Evolutionary conservation across 2,888 invertebrate genomes (phyloP).

Genomic region (Bellardia pandia): DNA sequence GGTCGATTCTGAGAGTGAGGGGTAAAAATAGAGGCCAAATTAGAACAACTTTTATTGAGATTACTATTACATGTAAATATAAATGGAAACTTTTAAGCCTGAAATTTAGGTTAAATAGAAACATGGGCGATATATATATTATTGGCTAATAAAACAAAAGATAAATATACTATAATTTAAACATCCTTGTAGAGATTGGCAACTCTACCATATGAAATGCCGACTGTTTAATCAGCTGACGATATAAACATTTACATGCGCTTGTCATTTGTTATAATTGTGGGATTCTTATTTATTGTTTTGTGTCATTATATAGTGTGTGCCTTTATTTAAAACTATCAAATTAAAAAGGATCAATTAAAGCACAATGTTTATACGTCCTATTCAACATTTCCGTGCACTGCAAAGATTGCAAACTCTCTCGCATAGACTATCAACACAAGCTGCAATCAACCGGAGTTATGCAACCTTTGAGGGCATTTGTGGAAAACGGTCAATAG

Average conservation of each 20-base stretch:
- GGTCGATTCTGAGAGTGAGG: no score
- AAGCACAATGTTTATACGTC: conserved; percentile 56
- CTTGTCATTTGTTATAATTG: no score
- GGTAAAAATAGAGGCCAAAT: no score
- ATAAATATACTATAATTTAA: no score
- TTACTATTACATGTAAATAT: no score
- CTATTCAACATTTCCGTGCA: conserved; percentile 24
- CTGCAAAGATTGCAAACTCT: conserved; percentile 45
- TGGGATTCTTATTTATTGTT: background rate
- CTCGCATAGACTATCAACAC: conserved; percentile 1
- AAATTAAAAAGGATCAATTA: background rate
- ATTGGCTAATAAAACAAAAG: no score
- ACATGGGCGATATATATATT: no score
- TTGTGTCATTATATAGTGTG: background rate
- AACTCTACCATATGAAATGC: no score
- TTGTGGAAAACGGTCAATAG: background rate
- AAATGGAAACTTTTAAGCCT: no score
- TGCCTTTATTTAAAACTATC: conserved; percentile 12
- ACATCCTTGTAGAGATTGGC: no score
- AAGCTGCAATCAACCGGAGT: background rate
- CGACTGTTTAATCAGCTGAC: conserved; percentile 11
- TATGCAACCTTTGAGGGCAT: conserved; percentile 57
- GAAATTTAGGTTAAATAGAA: no score
- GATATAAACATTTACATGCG: conserved; percentile 28
- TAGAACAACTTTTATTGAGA: no score